A percentile compares a stretch with the other conserved stretches of the same genome.
Evolutionary conservation across 1,140 invertebrate genomes (phyloP).

Genomic region (Papilio aristodemus): DNA sequence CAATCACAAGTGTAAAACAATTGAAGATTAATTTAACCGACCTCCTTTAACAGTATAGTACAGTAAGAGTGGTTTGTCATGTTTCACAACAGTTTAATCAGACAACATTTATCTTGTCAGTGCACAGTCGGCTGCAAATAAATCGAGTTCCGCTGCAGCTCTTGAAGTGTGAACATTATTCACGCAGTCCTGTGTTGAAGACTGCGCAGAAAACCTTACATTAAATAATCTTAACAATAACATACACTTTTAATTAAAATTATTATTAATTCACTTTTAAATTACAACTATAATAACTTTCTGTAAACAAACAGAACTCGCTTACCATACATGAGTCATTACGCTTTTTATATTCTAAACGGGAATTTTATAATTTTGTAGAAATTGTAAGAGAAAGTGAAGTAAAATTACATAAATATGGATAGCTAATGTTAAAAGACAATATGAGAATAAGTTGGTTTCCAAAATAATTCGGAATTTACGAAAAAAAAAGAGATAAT

Average conservation of each 20-base stretch:
- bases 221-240: not conserved
- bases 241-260: not conserved
- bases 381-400: too few relatives aligned
- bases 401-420: too few relatives aligned
- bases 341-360: too few relatives aligned
- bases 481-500: too few relatives aligned
- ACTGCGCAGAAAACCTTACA: not conserved
- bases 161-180: constrained; percentile 11
- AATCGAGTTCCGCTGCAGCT: constrained; percentile 20
- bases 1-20: not conserved
- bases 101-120: constrained; percentile 26
- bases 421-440: too few relatives aligned
- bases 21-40: not conserved
- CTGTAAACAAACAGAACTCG: too few relatives aligned
- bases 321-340: too few relatives aligned
- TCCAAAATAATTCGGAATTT: too few relatives aligned
- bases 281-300: too few relatives aligned
- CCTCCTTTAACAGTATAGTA: not conserved
- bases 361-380: too few relatives aligned
- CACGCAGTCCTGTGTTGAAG: constrained; percentile 2
- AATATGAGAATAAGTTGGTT: too few relatives aligned
- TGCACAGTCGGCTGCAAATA: constrained; percentile 24
- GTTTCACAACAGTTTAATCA: constrained; percentile 30
- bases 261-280: not conserved
- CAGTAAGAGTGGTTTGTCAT: constrained; percentile 27